phyloP scores from a whole-genome alignment of 1,140 invertebrate genomes.

The Melipona quadrifasciata region DNA sequence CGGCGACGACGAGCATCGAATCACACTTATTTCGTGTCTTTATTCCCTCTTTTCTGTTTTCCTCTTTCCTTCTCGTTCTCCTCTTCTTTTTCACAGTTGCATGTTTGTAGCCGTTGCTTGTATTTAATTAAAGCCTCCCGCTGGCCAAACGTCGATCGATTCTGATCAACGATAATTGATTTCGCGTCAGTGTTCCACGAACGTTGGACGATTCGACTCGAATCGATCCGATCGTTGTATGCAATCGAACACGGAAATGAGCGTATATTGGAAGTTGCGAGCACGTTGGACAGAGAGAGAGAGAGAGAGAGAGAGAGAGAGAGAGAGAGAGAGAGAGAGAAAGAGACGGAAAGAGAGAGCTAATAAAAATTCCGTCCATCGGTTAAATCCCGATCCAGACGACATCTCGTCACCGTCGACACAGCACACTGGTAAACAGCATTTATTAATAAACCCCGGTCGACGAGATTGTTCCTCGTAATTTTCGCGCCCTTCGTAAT shows the following conservation, averaged over 20 bases:
- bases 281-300: too few relatives aligned
- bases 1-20: not conserved
- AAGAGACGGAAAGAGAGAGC: not conserved
- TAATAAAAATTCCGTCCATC: constrained; percentile 4
- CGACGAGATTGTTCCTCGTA: too few relatives aligned
- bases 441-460: not conserved
- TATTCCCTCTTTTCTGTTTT: not conserved
- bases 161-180: constrained; percentile 12
- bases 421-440: not conserved
- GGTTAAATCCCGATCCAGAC: not conserved
- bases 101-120: not conserved
- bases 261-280: not conserved
- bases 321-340: not conserved
- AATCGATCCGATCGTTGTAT: not conserved
- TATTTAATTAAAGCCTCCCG: constrained; percentile 18
- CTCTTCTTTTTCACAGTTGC: too few relatives aligned
- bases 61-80: not conserved
- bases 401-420: not conserved
- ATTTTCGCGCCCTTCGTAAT: too few relatives aligned
- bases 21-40: not conserved
- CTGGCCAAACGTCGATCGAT: not conserved
- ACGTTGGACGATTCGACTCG: too few relatives aligned
- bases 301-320: too few relatives aligned
- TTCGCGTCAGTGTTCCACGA: not conserved
- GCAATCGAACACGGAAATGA: constrained; percentile 1